Percentiles rank a stretch among this genome's conserved stretches.
phyloP scores from a whole-genome alignment of 2,113 vertebrate genomes.

The Heliornis fulica region DNA sequence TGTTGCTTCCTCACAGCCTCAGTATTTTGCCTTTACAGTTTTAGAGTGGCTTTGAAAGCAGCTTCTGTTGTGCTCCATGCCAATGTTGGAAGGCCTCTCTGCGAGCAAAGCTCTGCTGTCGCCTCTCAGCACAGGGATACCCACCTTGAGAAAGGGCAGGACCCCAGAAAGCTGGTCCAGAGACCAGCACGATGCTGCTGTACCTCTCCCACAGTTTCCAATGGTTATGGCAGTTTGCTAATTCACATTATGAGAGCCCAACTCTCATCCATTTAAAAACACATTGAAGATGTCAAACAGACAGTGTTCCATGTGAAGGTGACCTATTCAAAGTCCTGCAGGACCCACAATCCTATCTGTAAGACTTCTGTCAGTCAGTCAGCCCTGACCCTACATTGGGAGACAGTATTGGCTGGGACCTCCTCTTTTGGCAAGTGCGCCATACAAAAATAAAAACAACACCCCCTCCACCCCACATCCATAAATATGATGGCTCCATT shows the following conservation, averaged over 20 bases:
- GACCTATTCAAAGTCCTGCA: slow-evolving; percentile 3
- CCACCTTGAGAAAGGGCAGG: background rate
- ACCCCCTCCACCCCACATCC: background rate
- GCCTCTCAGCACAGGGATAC: background rate
- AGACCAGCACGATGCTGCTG: background rate
- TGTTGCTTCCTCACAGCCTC: background rate
- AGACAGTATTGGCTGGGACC: background rate
- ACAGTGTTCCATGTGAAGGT: background rate
- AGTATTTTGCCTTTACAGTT: background rate
- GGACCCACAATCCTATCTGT: background rate
- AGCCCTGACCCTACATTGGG: background rate
- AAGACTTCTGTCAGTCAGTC: slow-evolving; percentile 34
- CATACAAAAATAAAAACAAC: slow-evolving; percentile 29
- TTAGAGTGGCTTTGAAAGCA: background rate
- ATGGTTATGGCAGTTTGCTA: background rate
- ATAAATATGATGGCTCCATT: background rate
- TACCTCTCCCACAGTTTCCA: background rate
- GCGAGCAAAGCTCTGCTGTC: background rate
- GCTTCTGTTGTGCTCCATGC: fast-evolving
- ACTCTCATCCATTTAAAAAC: background rate
- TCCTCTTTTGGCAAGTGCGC: background rate
- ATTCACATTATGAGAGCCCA: background rate
- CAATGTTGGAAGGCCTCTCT: background rate
- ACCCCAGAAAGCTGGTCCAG: background rate
- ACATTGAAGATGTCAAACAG: background rate